These are phyloP conservation scores for Oncorhynchus kisutch DNA, from an alignment of 2,113 vertebrate species.

Conservation along the genomic window DNA sequence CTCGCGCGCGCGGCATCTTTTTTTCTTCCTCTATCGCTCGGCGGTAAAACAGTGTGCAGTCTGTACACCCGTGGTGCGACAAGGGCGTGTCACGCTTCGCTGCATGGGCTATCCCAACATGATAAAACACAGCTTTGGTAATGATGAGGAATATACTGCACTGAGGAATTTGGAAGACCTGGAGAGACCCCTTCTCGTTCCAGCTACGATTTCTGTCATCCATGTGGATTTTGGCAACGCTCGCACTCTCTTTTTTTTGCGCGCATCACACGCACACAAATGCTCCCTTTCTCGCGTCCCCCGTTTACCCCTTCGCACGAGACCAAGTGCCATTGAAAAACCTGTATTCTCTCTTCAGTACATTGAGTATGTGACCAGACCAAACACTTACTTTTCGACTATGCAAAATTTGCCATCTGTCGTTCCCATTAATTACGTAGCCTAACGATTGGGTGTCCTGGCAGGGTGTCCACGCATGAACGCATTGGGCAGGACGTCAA, in stretches of 20 bases:
- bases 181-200: neutral
- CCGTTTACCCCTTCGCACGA: neutral
- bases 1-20: neutral
- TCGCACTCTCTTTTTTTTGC: neutral
- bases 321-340: no score
- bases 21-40: neutral
- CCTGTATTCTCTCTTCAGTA: neutral
- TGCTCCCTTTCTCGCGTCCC: neutral
- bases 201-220: neutral
- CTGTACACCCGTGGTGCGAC: constrained; percentile 22
- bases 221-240: neutral
- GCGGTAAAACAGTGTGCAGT: constrained; percentile 1
- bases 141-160: no score
- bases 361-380: neutral
- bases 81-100: constrained; percentile 31
- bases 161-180: neutral
- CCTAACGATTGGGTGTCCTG: neutral
- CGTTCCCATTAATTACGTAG: neutral
- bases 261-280: neutral
- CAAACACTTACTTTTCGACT: neutral
- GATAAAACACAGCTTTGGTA: no score
- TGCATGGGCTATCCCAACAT: neutral
- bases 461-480: neutral
- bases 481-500: neutral
- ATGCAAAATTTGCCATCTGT: neutral